Evolutionary conservation across 1,140 invertebrate species (phyloP).

Genomic region (Hycleus phaleratus): DNA sequence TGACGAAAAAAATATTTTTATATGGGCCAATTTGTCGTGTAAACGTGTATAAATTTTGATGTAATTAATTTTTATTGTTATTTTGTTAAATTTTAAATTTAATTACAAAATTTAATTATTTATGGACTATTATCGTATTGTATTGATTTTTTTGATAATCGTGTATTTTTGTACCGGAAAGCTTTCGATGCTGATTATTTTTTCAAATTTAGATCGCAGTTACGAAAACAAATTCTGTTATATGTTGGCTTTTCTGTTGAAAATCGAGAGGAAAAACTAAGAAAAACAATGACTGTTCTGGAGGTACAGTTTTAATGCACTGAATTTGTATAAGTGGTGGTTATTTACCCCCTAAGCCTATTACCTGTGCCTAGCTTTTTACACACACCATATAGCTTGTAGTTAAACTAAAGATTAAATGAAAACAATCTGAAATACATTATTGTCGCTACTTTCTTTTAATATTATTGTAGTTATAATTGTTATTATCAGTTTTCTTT

Average conservation of each 20-base stretch:
- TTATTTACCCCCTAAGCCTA: conserved; percentile 22
- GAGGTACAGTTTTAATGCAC: conserved; percentile 13
- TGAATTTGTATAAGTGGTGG: conserved; percentile 7
- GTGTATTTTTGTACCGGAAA: conserved; percentile 12
- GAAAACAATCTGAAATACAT: conserved; percentile 14
- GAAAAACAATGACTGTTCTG: not conserved
- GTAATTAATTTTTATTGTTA: no score
- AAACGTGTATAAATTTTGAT: no score
- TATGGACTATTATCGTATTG: conserved; percentile 4
- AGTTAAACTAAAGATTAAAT: conserved; percentile 1
- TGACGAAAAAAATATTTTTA: no score
- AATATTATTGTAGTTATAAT: no score
- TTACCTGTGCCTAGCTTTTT: conserved; percentile 31
- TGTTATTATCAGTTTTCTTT: no score
- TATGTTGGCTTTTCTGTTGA: no score
- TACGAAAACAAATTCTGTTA: no score
- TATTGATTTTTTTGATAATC: conserved; percentile 1
- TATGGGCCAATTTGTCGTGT: no score
- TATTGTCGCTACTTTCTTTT: conserved; percentile 13
- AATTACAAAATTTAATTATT: conserved; percentile 3
- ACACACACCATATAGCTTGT: conserved; percentile 17
- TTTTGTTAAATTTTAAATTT: no score
- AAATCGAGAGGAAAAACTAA: no score
- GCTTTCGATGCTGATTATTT: conserved; percentile 8
- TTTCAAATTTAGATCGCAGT: conserved; percentile 1